Evolutionary conservation across 2,797 vertebrate species (phyloP).

Genomic region (Hybognathus amarus): DNA sequence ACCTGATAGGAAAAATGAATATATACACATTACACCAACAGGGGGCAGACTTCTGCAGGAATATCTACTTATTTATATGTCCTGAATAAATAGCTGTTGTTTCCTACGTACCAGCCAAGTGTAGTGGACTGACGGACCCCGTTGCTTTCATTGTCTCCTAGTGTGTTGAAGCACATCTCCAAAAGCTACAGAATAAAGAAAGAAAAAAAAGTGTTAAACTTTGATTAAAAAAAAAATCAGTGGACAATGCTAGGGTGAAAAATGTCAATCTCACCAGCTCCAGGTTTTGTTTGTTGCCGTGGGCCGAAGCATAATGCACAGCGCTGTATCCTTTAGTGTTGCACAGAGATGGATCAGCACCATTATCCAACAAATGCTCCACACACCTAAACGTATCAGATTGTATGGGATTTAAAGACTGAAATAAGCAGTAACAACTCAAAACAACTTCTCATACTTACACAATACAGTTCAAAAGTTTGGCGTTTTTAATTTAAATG

Average conservation of each 20-base stretch:
- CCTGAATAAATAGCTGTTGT: background rate
- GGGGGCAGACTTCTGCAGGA: background rate
- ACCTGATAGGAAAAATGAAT: slow-evolving; percentile 75
- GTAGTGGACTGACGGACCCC: slow-evolving; percentile 94
- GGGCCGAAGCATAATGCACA: slow-evolving; percentile 97
- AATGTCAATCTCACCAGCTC: slow-evolving; percentile 85
- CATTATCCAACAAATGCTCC: slow-evolving; percentile 96
- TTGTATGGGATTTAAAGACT: background rate
- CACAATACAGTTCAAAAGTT: background rate
- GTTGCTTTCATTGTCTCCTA: slow-evolving; percentile 94
- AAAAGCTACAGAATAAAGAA: slow-evolving; percentile 80
- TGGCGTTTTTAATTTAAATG: background rate
- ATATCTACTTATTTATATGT: background rate
- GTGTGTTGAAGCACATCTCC: slow-evolving; percentile 97
- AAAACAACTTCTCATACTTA: background rate
- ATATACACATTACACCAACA: background rate
- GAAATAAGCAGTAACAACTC: background rate
- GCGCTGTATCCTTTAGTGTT: slow-evolving; percentile 96
- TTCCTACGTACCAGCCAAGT: slow-evolving; percentile 91
- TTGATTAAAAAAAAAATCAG: background rate
- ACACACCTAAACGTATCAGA: slow-evolving; percentile 81
- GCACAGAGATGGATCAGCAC: slow-evolving; percentile 94
- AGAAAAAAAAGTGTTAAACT: background rate
- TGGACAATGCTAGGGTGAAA: background rate
- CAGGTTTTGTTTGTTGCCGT: slow-evolving; percentile 96